Base-by-base conservation (phyloP, 2,888 invertebrate genomes). In the Rhaphigaster nebulosa region DNA sequence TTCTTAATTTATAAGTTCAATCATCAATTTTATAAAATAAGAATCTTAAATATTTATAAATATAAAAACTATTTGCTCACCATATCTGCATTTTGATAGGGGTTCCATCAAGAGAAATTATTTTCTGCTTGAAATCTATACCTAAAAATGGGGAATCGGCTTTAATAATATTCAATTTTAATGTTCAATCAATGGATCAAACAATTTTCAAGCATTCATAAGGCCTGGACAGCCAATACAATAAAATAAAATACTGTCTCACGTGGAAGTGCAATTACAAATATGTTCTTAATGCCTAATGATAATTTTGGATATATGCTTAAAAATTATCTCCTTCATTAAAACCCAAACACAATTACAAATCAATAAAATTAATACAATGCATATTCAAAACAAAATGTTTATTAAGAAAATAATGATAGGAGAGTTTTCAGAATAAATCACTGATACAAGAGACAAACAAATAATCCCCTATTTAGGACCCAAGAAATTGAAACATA, bases 61-160 rank as follows among this genome's bases (percentile, higher is more conserved):
- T 6, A 38, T 20, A 20, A 76, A 34, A 76, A 76, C 20, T 38
- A 76, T 1, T 76, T n/a, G 41, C 84, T 84, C n/a, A 84, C 84
- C 84, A 84, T 84, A 84, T 97, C 94, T 97, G 97, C 89, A 97
- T 94, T 94, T 97, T 97, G 93, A 97, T 96, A 89, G 97, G 97
- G 91, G 96, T 96, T 23, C 97, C 97, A 93, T 97, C 97, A 93
- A 97, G 94, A 93, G 97, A 97, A 93, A 97, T 97, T 92, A 97
- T 96, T 94, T 97, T 97, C 94, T 97, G 97, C 94, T 97, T 97
- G 94, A 97, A 97, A 94, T 97, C 97, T 94, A 97, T 97, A 92
- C 97, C 97, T 97, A 94, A 60, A 94, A 94, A 91, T 91, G 91
- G 20, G 0, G 12, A 76, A 76, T 29, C 26, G 8, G 18, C 0